phyloP scores from a whole-genome alignment of 2,888 invertebrate species.

The Catonia carolina region DNA sequence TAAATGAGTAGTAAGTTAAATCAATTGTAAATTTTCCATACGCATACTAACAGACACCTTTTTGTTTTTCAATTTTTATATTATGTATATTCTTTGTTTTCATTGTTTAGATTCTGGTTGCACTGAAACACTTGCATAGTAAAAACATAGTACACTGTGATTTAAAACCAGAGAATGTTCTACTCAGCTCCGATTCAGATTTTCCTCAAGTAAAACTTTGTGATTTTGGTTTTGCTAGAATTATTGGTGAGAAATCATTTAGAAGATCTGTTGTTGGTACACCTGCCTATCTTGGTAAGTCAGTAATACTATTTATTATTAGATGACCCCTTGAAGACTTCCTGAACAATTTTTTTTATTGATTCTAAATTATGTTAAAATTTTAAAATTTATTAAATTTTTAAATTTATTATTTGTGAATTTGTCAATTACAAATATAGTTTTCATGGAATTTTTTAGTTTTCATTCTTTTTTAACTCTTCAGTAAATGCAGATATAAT shows the following conservation, averaged over 20 bases:
- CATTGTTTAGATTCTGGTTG: constrained; percentile 75
- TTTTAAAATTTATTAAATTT: constrained; percentile 9
- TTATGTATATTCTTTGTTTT: constrained; percentile 14
- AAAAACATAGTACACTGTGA: constrained; percentile 99
- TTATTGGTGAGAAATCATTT: constrained; percentile 98
- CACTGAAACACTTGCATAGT: constrained; percentile 93
- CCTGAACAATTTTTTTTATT: constrained; percentile 17
- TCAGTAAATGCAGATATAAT: too few species aligned
- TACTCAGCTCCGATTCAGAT: constrained; percentile 87
- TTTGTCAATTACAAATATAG: not conserved
- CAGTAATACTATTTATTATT: constrained; percentile 3
- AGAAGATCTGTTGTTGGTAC: constrained; percentile 96
- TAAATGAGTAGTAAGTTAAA: too few species aligned
- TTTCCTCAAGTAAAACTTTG: constrained; percentile 98
- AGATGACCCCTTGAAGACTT: not conserved
- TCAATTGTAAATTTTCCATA: too few species aligned
- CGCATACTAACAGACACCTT: too few species aligned
- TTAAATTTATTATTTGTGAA: not conserved
- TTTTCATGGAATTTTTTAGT: too few species aligned
- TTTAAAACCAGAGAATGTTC: constrained; percentile 95
- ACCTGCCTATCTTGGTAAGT: constrained; percentile 88
- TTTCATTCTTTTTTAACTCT: too few species aligned
- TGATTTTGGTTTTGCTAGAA: constrained; percentile 98
- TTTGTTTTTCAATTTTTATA: too few species aligned
- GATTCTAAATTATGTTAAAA: constrained; percentile 7